Percentiles rank a stretch among this genome's conserved stretches.
phyloP scores from a whole-genome alignment of 1,140 invertebrate genomes.

The Sycobia sp. region DNA sequence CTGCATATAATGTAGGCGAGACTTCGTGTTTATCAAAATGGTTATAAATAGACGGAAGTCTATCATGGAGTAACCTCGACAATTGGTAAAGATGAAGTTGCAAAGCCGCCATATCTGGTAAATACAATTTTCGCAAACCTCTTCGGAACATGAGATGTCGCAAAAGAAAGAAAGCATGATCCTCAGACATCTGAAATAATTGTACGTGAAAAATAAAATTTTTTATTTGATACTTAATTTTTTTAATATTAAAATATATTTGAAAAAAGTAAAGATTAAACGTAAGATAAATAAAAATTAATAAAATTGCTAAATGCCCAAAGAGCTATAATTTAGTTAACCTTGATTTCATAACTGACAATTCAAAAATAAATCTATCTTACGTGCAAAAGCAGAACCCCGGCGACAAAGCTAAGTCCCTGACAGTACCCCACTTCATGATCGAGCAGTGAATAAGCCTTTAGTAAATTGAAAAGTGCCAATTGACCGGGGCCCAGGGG shows the following conservation, averaged over 20 bases:
- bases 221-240: too few species aligned
- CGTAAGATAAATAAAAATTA: too few species aligned
- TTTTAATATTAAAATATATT: too few species aligned
- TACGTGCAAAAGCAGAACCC: constrained; percentile 90
- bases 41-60: constrained; percentile 81
- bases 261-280: too few species aligned
- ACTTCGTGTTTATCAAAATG: constrained; percentile 91
- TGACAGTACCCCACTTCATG: constrained; percentile 95
- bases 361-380: constrained; percentile 54
- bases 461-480: constrained; percentile 91
- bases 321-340: too few species aligned
- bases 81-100: constrained; percentile 93
- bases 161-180: constrained; percentile 83
- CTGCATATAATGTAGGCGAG: constrained; percentile 90
- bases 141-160: constrained; percentile 90
- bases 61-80: constrained; percentile 88
- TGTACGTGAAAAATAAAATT: background rate
- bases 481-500: constrained; percentile 89
- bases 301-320: too few species aligned
- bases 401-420: constrained; percentile 93
- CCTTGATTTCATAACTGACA: too few species aligned
- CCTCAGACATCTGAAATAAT: constrained; percentile 81
- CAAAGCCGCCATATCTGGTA: constrained; percentile 91
- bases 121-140: constrained; percentile 84
- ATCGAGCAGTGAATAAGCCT: constrained; percentile 94